These are phyloP conservation scores for Arvicanthis niloticus DNA, from an alignment of 2,113 vertebrate genomes.

Conservation along the genomic window DNA sequence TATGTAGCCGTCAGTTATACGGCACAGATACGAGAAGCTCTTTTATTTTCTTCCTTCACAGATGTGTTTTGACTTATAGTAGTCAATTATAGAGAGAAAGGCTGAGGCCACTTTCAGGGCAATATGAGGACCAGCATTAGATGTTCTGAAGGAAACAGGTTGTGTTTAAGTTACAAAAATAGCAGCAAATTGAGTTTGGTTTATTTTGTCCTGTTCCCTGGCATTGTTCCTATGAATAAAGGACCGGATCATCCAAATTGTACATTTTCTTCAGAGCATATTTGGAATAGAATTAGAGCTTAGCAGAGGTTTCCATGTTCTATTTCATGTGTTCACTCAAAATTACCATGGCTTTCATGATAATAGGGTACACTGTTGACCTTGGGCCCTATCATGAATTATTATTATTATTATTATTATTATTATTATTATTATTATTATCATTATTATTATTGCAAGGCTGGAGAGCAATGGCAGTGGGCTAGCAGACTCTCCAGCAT, in stretches of 20 bases:
- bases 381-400: background rate
- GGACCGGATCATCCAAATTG: slow-evolving; percentile 5
- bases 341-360: background rate
- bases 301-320: background rate
- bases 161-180: slow-evolving; percentile 38
- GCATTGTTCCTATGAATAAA: background rate
- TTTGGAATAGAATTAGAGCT: background rate
- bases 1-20: slow-evolving; percentile 21
- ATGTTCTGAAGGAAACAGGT: background rate
- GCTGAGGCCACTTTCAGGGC: background rate
- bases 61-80: slow-evolving; percentile 1
- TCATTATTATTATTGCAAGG: background rate
- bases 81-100: slow-evolving; percentile 27
- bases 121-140: background rate
- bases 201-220: slow-evolving; percentile 31
- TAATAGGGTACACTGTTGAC: background rate
- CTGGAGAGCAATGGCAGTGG: background rate
- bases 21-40: background rate
- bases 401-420: background rate
- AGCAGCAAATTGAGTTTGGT: slow-evolving; percentile 3
- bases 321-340: background rate
- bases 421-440: background rate
- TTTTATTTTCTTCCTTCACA: background rate
- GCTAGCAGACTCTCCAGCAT: background rate
- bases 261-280: background rate